These are phyloP conservation scores for Peromyscus nudipes DNA, from an alignment of 2,797 vertebrate species.

Conservation along the genomic window DNA sequence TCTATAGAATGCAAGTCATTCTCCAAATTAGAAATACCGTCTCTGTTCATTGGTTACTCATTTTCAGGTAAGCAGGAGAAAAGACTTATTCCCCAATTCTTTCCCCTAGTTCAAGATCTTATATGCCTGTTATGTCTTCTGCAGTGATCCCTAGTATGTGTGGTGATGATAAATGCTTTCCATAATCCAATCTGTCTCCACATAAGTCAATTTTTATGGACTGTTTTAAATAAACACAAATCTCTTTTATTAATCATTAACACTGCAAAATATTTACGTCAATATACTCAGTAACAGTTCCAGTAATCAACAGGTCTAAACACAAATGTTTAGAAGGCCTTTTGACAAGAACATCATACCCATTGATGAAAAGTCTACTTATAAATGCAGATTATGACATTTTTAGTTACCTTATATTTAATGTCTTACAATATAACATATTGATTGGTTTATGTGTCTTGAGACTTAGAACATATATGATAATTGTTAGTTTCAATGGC, in stretches of 20 bases:
- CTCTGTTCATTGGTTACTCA: not conserved
- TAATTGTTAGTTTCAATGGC: rapidly evolving
- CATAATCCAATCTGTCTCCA: not conserved
- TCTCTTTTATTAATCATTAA: no score
- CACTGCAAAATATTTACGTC: not conserved
- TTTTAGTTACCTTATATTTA: not conserved
- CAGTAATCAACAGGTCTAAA: no score
- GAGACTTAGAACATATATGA: not conserved
- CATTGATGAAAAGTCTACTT: not conserved
- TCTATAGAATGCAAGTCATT: not conserved
- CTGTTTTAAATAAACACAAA: not conserved
- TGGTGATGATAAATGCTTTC: not conserved
- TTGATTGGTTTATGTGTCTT: not conserved
- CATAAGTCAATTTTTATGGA: not conserved
- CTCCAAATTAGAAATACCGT: not conserved
- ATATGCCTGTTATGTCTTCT: not conserved
- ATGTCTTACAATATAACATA: not conserved
- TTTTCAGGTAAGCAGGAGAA: not conserved
- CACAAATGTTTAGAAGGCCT: not conserved
- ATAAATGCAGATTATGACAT: not conserved
- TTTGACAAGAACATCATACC: not conserved
- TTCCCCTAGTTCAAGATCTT: not conserved
- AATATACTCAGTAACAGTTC: not conserved
- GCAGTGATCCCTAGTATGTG: not conserved
- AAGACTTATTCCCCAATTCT: not conserved